Conservation (phyloP, 2,113 vertebrate genomes). For the Nerophis ophidion region DNA sequence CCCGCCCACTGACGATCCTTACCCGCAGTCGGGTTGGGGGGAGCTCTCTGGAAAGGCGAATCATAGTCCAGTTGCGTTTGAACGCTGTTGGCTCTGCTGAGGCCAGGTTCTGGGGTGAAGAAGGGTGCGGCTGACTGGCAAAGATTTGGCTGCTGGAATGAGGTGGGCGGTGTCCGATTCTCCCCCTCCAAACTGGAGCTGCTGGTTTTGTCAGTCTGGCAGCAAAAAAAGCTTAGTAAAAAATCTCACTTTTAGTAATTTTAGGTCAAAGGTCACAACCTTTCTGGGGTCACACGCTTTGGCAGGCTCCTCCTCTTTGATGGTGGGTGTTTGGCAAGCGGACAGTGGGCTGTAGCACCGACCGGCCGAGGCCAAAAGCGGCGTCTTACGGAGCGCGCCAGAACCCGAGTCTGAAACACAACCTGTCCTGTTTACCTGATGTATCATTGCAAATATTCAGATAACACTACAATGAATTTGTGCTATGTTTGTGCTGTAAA, state of each 20-base stretch:
- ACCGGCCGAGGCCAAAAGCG: constrained; percentile 55
- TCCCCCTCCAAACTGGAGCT: constrained; percentile 39
- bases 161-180: constrained; percentile 29
- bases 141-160: constrained; percentile 37
- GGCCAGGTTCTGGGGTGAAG: constrained; percentile 71
- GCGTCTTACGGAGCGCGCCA: constrained; percentile 72
- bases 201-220: constrained; percentile 33
- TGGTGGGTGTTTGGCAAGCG: constrained; percentile 66
- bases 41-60: constrained; percentile 65
- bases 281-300: constrained; percentile 31
- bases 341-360: constrained; percentile 74
- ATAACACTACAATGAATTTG: too few species aligned
- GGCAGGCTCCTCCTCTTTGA: constrained; percentile 77
- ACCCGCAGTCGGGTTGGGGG: constrained; percentile 45
- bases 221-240: background rate
- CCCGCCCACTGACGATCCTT: constrained; percentile 30
- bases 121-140: constrained; percentile 39
- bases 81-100: constrained; percentile 68
- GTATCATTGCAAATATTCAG: too few species aligned
- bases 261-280: constrained; percentile 25
- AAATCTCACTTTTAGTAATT: background rate
- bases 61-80: constrained; percentile 69
- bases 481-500: too few species aligned
- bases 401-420: constrained; percentile 49
- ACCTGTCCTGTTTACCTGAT: background rate